These are phyloP conservation scores for Drosophila arawakana DNA, from an alignment of 1,140 invertebrate genomes.

Conservation along the genomic window DNA sequence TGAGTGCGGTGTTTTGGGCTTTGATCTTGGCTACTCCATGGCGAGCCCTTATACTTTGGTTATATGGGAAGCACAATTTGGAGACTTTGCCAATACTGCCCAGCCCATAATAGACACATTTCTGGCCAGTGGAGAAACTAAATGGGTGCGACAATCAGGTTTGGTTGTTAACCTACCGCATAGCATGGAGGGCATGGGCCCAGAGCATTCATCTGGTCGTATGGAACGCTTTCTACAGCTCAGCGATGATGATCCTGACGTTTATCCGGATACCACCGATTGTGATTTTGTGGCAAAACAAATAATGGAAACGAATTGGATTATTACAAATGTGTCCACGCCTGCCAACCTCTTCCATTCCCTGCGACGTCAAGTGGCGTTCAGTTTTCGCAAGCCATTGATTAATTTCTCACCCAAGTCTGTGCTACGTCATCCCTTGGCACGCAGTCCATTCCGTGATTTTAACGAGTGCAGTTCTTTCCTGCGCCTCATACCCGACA, in stretches of 20 bases:
- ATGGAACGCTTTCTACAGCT: constrained; percentile 98
- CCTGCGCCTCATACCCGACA: constrained; percentile 92
- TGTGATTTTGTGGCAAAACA: constrained; percentile 96
- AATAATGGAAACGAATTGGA: constrained; percentile 98
- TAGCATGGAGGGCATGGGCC: constrained; percentile 99
- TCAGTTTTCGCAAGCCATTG: constrained; percentile 98
- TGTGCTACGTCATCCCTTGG: constrained; percentile 96
- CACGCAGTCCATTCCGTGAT: constrained; percentile 96
- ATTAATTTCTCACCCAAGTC: constrained; percentile 99
- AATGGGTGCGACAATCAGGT: constrained; percentile 99
- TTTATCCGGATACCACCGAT: constrained; percentile 94
- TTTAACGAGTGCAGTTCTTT: constrained; percentile 94
- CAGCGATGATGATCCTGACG: constrained; percentile 97
- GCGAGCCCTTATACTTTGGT: constrained; percentile 99
- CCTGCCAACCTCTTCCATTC: constrained; percentile 99
- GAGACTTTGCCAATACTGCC: constrained; percentile 99
- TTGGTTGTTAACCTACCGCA: constrained; percentile 98
- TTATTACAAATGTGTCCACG: constrained; percentile 97
- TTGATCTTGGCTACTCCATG: constrained; percentile 99
- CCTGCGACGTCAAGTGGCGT: constrained; percentile 95
- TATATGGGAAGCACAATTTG: constrained; percentile 99
- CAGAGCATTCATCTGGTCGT: constrained; percentile 98
- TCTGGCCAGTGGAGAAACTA: constrained; percentile 97
- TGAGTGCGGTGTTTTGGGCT: constrained; percentile 95
- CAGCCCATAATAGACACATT: constrained; percentile 99